phyloP scores from a whole-genome alignment of 2,113 vertebrate genomes.

The Prunella himalayana region DNA sequence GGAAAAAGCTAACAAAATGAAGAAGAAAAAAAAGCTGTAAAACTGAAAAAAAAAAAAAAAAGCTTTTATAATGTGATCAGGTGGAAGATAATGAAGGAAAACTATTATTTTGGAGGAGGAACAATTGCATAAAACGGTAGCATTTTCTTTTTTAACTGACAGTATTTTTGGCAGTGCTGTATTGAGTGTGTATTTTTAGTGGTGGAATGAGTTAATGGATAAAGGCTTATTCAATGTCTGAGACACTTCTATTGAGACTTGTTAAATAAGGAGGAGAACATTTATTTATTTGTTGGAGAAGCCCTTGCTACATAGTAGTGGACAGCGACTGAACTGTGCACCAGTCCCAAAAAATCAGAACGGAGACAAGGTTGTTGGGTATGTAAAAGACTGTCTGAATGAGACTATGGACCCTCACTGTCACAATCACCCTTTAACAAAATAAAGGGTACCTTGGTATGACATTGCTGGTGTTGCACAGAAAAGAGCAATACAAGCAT shows the following conservation, averaged over 20 bases:
- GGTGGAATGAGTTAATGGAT: background rate
- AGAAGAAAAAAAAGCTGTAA: conserved; percentile 48
- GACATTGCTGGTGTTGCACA: background rate
- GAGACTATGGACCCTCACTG: background rate
- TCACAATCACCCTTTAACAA: background rate
- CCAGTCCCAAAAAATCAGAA: background rate
- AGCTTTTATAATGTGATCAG: conserved; percentile 58
- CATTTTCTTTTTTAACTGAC: background rate
- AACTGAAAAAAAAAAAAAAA: conserved; percentile 22
- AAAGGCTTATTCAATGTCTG: background rate
- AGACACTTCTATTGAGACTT: background rate
- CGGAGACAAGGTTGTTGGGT: background rate
- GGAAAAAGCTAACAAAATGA: conserved; percentile 55
- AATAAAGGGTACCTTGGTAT: background rate
- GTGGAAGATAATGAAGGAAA: conserved; percentile 26
- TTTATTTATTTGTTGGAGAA: background rate
- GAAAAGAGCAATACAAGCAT: background rate
- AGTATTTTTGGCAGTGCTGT: background rate
- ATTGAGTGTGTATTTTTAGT: background rate
- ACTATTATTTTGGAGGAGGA: background rate
- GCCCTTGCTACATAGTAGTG: background rate
- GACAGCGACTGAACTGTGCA: background rate
- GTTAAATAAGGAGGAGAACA: background rate
- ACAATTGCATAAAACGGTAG: background rate
- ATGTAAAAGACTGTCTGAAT: background rate